Evolutionary conservation across 2,888 invertebrate species (phyloP).

Genomic region (Rhabditoides inermis): DNA sequence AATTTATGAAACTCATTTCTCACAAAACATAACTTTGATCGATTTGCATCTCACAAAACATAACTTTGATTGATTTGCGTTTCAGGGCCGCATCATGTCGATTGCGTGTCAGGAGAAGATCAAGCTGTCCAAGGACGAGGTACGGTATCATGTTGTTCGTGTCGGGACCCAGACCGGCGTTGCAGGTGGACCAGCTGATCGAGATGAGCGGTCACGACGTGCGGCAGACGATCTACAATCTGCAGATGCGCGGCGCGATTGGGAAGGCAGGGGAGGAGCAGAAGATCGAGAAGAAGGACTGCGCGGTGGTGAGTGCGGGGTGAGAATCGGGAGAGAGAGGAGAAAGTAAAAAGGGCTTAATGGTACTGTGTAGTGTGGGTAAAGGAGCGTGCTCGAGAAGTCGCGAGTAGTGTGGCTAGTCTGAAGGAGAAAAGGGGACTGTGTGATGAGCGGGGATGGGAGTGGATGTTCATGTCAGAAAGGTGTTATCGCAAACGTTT

Average conservation of each 20-base stretch:
- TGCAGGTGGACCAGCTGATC: conserved; percentile 70
- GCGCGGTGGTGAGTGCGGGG: conserved; percentile 65
- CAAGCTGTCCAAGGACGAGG: conserved; percentile 65
- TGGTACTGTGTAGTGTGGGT: too few species aligned
- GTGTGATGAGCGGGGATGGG: too few species aligned
- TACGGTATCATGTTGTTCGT: conserved; percentile 70
- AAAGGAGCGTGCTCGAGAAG: too few species aligned
- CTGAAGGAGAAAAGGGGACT: too few species aligned
- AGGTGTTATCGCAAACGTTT: too few species aligned
- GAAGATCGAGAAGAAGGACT: conserved; percentile 68
- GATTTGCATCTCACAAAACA: not conserved
- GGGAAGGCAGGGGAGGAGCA: conserved; percentile 59
- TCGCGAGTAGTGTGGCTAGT: too few species aligned
- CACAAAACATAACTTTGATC: not conserved
- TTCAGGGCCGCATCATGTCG: conserved; percentile 76
- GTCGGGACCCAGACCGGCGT: conserved; percentile 68
- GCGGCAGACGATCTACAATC: conserved; percentile 66
- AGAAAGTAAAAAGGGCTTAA: too few species aligned
- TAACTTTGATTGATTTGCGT: not conserved
- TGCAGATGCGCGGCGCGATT: conserved; percentile 71
- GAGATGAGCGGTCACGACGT: conserved; percentile 69
- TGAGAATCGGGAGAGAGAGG: too few species aligned
- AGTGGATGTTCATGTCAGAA: too few species aligned
- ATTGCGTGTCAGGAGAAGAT: conserved; percentile 84
- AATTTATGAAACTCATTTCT: not conserved